Evolutionary conservation across 2,888 invertebrate species (phyloP), one percentile per base, ranked within the genome.

Genomic region (Rhynchonema sp.): DNA sequence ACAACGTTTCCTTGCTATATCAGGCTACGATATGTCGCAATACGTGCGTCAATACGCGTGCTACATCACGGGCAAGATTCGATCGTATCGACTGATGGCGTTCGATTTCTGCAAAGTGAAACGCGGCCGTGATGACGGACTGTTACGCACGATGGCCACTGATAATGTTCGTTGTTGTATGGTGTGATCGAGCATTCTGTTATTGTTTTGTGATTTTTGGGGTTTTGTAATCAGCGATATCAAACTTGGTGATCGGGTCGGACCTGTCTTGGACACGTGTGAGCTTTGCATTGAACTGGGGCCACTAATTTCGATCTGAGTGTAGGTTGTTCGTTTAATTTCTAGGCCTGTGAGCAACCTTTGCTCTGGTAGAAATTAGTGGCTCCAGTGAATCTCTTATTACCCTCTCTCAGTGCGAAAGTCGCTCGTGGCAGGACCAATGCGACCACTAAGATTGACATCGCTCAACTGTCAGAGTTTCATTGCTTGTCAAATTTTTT

Each of bases 21-120:
- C 79, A 91, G 92, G 91, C 64, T 96, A 94, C 80, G 96, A 98
- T 77, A 98, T 99, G 94, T 96, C 96, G 58, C 91, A 91, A 68
- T 98, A 92, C 78, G 96, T 99, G 75, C 82, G 96, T 74, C 83
- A 94, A 68, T 98, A 98, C 79, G 92, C 96, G 74, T 91, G 91
- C 79, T 99, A 99, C 81, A 82, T 99, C 75, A 94, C 96, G 76
- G 96, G 98, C 79, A 99, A 99, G 79, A 92, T 96, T 58, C 81
- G 91, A 67, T 92, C 96, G 20, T 99, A 99, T 80, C 83, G 98
- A 77, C 86, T 87, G 62, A 94, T 96, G 72, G 98, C 98, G 66
- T 98, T 96, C 76, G 98, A 99, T 78, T 98, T 99, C 80, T 98
- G 98, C 81, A 99, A 98, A 83, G 91, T 96, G 59, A 98, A 96